phyloP scores from a whole-genome alignment of 2,888 invertebrate species.

The Trypoxylon attenuatum region DNA sequence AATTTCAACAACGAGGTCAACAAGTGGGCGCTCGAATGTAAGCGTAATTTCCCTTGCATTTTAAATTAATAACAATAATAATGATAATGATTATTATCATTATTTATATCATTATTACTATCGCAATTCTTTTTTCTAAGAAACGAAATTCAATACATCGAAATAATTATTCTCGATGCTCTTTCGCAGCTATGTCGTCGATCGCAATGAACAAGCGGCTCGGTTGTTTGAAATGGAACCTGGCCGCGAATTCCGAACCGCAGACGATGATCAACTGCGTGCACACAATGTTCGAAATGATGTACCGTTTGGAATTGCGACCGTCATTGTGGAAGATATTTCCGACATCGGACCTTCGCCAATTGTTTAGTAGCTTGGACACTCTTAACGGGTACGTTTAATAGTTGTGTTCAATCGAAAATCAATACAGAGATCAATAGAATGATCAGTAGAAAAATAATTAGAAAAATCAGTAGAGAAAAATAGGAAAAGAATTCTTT shows the following conservation, averaged over 20 bases:
- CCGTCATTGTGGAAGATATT: constrained; percentile 86
- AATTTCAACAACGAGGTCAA: constrained; percentile 84
- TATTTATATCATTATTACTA: not conserved
- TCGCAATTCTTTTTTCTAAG: not conserved
- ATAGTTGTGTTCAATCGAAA: too few relatives aligned
- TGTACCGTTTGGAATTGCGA: constrained; percentile 83
- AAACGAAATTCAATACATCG: too few relatives aligned
- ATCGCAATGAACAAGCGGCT: constrained; percentile 88
- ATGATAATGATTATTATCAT: too few relatives aligned
- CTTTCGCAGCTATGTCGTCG: constrained; percentile 83
- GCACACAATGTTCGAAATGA: constrained; percentile 86
- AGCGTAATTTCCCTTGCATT: constrained; percentile 79
- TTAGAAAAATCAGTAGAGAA: too few relatives aligned
- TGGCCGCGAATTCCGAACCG: constrained; percentile 79
- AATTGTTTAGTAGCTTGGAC: constrained; percentile 83
- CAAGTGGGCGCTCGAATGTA: constrained; percentile 85
- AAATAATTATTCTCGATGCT: not conserved
- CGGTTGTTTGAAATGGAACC: constrained; percentile 81
- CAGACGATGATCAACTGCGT: constrained; percentile 86
- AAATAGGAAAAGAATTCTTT: too few relatives aligned
- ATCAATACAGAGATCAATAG: too few relatives aligned
- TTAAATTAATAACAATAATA: not conserved
- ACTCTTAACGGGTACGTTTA: constrained; percentile 82
- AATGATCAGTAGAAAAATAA: not conserved
- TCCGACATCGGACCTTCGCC: constrained; percentile 82